Conservation (phyloP, 1,140 invertebrate species). For the Triops longicaudatus region DNA sequence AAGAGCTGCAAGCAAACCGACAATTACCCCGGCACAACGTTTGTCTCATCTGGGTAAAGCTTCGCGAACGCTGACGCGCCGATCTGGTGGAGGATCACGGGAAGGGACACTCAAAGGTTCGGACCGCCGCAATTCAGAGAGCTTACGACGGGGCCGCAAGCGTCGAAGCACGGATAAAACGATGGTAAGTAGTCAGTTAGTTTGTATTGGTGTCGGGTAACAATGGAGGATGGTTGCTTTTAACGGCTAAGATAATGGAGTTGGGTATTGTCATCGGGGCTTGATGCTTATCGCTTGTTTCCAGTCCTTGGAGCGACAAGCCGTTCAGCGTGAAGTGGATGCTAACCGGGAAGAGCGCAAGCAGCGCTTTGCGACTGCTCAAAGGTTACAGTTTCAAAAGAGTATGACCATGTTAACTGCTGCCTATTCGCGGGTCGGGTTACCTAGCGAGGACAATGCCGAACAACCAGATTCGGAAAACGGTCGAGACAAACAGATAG, state of each 20-base stretch:
- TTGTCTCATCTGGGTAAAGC: neutral
- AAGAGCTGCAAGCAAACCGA: neutral
- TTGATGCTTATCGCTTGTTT: conserved; percentile 16
- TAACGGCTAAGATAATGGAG: neutral
- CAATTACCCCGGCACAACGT: neutral
- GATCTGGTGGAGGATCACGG: neutral
- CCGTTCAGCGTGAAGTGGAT: conserved; percentile 56
- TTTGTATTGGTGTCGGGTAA: neutral
- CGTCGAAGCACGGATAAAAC: conserved; percentile 24
- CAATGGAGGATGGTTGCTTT: neutral
- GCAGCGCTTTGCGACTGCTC: conserved; percentile 56
- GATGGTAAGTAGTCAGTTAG: conserved; percentile 19
- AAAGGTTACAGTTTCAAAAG: conserved; percentile 56
- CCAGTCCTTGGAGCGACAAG: conserved; percentile 38
- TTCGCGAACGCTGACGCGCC: neutral
- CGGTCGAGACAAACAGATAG: conserved; percentile 40
- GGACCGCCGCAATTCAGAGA: conserved; percentile 17
- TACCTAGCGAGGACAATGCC: conserved; percentile 16
- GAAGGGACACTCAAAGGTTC: conserved; percentile 12
- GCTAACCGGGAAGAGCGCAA: conserved; percentile 55
- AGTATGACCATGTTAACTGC: conserved; percentile 65
- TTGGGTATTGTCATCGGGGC: neutral
- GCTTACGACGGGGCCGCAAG: conserved; percentile 23
- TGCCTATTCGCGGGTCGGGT: conserved; percentile 25
- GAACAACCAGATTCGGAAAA: neutral